These are phyloP conservation scores for Saimiri boliviensis DNA, from an alignment of 2,113 vertebrate species.

Conservation along the genomic window DNA sequence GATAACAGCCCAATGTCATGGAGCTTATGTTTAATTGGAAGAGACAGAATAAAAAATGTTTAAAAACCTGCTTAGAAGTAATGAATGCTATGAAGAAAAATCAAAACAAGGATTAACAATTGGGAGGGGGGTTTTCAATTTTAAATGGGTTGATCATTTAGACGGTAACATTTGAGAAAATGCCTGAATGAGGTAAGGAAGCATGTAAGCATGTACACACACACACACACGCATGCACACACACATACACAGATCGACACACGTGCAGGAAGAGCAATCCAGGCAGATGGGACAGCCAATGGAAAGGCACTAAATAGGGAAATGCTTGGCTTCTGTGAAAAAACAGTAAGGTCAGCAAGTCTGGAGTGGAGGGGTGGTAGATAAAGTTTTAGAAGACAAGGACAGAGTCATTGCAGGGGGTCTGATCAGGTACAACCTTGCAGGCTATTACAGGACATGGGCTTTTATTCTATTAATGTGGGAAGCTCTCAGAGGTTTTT, in stretches of 20 bases:
- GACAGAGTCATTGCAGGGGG: background rate
- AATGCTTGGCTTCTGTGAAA: background rate
- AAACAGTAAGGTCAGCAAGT: background rate
- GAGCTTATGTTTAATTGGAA: background rate
- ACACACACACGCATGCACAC: background rate
- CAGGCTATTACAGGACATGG: background rate
- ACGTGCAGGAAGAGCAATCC: background rate
- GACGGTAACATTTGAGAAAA: background rate
- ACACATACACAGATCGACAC: background rate
- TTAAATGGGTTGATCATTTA: background rate
- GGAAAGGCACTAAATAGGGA: background rate
- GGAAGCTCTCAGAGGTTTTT: background rate
- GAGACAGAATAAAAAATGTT: background rate
- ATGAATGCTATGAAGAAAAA: slow-evolving; percentile 9
- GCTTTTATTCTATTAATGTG: background rate
- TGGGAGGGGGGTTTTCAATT: background rate
- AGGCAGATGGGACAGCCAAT: background rate
- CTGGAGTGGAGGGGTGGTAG: background rate
- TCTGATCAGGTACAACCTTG: background rate
- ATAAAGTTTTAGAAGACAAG: background rate
- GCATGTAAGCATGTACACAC: background rate
- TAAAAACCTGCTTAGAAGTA: background rate
- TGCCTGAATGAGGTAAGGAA: background rate
- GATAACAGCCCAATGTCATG: background rate
- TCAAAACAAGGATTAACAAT: background rate